Evolutionary conservation across 1,140 invertebrate genomes (phyloP).

Genomic region (Dendrolimus kikuchii): DNA sequence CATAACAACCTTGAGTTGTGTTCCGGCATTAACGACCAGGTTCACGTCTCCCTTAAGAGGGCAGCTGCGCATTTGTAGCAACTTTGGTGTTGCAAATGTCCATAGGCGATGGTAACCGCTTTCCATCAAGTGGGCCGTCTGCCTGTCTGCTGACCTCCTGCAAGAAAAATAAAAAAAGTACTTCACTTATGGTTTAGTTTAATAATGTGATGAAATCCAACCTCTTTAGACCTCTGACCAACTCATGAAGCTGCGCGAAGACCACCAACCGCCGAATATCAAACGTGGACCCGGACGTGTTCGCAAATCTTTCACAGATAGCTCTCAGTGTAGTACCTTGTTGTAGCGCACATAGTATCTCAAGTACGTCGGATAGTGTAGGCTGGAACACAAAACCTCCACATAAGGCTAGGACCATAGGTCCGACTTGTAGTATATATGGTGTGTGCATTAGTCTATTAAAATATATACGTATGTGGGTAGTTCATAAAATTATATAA

Average conservation of each 20-base stretch:
- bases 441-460: neutral
- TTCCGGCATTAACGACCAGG: no score
- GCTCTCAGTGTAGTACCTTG: conserved; percentile 89
- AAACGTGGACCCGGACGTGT: conserved; percentile 71
- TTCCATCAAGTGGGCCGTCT: no score
- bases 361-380: conserved; percentile 83
- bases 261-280: conserved; percentile 92
- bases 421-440: neutral
- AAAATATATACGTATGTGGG: no score
- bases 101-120: no score
- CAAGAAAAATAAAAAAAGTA: no score
- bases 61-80: no score
- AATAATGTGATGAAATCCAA: conserved; percentile 13
- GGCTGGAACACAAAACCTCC: conserved; percentile 48
- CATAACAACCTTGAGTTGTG: no score
- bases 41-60: no score
- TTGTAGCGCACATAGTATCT: conserved; percentile 87
- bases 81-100: no score
- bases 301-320: conserved; percentile 80
- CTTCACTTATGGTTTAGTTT: no score
- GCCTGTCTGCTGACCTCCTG: no score
- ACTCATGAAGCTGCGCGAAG: conserved; percentile 90
- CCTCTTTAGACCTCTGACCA: conserved; percentile 89
- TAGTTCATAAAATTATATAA: no score
- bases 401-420: neutral